These are phyloP conservation scores for Lytechinus pictus DNA, from an alignment of 35 echinoderm and acorn worm species.

Conservation along the genomic window DNA sequence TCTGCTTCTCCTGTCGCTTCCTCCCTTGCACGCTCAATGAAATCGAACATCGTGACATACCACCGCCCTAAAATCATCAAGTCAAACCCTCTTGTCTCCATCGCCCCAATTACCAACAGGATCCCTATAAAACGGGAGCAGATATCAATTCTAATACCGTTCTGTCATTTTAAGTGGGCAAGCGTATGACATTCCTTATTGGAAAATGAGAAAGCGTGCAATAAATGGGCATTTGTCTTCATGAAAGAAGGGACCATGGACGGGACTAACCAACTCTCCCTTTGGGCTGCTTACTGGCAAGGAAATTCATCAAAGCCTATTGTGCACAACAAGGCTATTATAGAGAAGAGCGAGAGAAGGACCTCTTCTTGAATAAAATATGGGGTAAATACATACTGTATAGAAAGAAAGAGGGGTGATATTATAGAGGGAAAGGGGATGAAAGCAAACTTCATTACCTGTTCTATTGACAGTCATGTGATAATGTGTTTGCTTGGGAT, in stretches of 20 bases:
- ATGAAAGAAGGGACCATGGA: not conserved
- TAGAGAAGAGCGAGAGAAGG: not conserved
- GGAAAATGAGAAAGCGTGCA: not conserved
- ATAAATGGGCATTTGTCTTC: not conserved
- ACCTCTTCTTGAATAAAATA: not conserved
- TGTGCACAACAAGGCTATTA: not conserved
- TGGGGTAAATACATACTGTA: not conserved
- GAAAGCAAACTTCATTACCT: not conserved
- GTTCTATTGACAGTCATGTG: not conserved
- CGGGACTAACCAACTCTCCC: not conserved
- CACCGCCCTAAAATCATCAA: not conserved
- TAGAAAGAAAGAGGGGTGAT: not conserved
- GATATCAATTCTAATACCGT: not conserved
- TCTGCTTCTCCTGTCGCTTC: too few relatives aligned
- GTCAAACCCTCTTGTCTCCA: not conserved
- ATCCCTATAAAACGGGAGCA: not conserved
- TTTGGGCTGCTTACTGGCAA: not conserved
- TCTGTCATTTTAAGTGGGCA: not conserved
- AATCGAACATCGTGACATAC: not conserved
- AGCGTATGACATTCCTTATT: not conserved
- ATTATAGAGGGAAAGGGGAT: not conserved
- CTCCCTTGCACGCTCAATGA: not conserved
- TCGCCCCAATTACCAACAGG: not conserved
- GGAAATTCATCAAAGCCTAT: not conserved
- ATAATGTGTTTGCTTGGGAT: not conserved